Percentiles rank a stretch among this genome's conserved stretches.
phyloP scores from a whole-genome alignment of 2,113 vertebrate genomes.

The Muscicapa adusta region DNA sequence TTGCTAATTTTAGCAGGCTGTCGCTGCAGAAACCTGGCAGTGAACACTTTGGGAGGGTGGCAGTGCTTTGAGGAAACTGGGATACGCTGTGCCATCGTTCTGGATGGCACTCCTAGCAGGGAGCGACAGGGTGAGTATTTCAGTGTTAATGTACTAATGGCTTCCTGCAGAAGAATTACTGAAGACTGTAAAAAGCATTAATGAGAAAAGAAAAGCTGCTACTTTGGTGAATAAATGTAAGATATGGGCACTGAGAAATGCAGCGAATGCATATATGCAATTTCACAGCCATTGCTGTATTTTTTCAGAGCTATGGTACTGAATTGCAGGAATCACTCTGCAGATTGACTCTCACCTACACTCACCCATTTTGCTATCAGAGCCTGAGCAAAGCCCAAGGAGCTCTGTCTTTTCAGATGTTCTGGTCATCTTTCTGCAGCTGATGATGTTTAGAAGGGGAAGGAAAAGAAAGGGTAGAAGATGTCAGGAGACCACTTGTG shows the following conservation, averaged over 20 bases:
- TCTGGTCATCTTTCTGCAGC: background rate
- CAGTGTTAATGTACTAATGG: background rate
- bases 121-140: fast-evolving
- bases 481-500: background rate
- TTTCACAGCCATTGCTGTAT: background rate
- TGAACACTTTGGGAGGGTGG: background rate
- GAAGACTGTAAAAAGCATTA: background rate
- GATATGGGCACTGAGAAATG: background rate
- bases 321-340: background rate
- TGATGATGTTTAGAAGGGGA: background rate
- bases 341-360: background rate
- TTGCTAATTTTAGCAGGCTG: constrained; percentile 52
- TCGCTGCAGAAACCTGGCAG: constrained; percentile 2
- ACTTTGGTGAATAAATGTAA: background rate
- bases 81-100: background rate
- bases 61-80: background rate
- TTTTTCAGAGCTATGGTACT: background rate
- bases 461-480: background rate
- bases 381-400: background rate
- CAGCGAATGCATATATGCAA: background rate
- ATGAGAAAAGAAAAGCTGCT: background rate
- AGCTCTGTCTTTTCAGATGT: background rate
- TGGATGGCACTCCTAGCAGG: fast-evolving
- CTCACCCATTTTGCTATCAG: background rate
- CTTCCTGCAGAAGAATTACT: background rate